Evolutionary conservation across 2,113 vertebrate species (phyloP).

Genomic region (Phaetusa simplex): DNA sequence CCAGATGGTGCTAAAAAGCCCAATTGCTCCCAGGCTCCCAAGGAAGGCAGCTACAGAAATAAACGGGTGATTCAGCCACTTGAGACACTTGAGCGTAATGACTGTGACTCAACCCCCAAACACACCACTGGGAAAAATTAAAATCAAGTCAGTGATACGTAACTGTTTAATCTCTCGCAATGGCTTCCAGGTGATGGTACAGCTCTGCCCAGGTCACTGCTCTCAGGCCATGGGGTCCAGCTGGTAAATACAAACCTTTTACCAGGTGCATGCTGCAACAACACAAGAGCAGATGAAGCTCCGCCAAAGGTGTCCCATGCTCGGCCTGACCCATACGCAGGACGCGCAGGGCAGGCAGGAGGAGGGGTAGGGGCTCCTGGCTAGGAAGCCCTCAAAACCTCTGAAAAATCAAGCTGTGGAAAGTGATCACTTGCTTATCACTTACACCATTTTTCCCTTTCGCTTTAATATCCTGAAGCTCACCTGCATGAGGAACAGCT

Average conservation of each 20-base stretch:
- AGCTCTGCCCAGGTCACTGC: background rate
- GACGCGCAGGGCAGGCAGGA: background rate
- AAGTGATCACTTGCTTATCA: background rate
- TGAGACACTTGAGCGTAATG: background rate
- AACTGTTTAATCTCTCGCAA: background rate
- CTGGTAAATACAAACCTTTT: background rate
- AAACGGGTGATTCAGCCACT: background rate
- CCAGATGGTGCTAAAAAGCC: background rate
- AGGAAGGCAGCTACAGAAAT: background rate
- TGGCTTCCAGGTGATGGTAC: background rate
- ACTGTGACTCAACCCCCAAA: background rate
- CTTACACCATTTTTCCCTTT: background rate
- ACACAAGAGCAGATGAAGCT: background rate
- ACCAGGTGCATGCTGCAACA: fast-evolving
- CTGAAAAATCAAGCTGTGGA: background rate
- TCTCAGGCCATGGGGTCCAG: fast-evolving
- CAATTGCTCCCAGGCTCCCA: background rate
- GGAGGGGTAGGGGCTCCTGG: background rate
- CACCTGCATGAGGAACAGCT: background rate
- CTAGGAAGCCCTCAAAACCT: background rate
- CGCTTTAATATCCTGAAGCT: background rate
- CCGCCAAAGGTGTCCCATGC: background rate
- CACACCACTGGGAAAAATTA: background rate
- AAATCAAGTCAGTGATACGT: background rate
- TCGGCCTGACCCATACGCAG: background rate